Base-by-base conservation (phyloP, 1,140 invertebrate species). In the Lordiphosa mommai region DNA sequence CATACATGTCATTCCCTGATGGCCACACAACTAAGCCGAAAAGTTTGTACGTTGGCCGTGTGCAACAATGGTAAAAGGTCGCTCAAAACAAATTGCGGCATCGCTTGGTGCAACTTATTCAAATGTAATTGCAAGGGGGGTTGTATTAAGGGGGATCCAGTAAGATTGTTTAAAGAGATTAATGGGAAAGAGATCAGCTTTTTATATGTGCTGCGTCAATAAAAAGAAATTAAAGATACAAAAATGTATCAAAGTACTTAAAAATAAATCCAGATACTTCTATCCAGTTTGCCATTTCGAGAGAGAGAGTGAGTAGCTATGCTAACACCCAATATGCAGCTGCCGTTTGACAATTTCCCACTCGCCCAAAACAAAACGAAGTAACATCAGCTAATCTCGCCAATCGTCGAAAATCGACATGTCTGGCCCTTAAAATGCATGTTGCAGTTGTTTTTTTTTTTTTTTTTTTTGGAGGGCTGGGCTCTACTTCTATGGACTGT, bases 351-450 rank as follows among this genome's bases (percentile, higher is more conserved):
- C 37, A 33, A 47, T 56, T 61, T 36, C 36, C 46, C 52, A 61
- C 82, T 34, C 60, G 49, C 53, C 14, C 41, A 58, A 46, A 58
- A 53, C 61, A 52, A 59, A 56, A 23, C 14, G 16, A 3, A 41
- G 33, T 29, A 49, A 51, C 60, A 44, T 43, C 77, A 63, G 55
- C 72, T 76, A 71, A 66, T 61, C 57, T 51, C 20, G 34, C 38
- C 72, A 84, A 84, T 82, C 72, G 68, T 49, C 57, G 33, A 56
- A 49, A 72, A 82, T 82, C 76, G 72, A 82, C 79, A 82, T 82
- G 77, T 82, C 77, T 72, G 77, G 77, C 77, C 77, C 77, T 82
- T 82, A 82, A 82, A 82, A 82, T 82, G 53, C 68, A 77, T 82
- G 67, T 84, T 63, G 64, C 48, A 49, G 36, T 33, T 33, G 30